These are phyloP conservation scores for Macrosiphum euphorbiae DNA, from an alignment of 2,888 invertebrate genomes.

Conservation along the genomic window DNA sequence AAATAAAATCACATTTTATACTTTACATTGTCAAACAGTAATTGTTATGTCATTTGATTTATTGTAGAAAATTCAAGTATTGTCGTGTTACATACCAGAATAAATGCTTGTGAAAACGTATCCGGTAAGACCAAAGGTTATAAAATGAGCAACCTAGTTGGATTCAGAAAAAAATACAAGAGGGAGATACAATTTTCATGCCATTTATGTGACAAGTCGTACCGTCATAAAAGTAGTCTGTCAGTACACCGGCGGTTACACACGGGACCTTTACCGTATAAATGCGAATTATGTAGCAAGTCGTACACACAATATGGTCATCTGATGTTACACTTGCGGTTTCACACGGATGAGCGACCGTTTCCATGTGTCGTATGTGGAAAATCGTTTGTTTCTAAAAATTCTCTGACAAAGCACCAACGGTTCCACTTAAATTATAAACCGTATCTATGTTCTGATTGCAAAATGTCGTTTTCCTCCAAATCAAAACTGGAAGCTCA, in stretches of 20 bases:
- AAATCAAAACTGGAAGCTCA: not conserved
- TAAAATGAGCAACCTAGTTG: not conserved
- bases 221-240: not conserved
- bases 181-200: not conserved
- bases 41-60: not conserved
- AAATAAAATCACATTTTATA: not conserved
- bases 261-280: too few relatives aligned
- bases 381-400: not conserved
- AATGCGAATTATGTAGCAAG: too few relatives aligned
- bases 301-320: too few relatives aligned
- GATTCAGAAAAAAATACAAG: not conserved
- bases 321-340: too few relatives aligned
- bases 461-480: not conserved
- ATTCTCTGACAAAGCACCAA: not conserved
- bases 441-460: not conserved
- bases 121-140: not conserved
- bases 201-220: not conserved
- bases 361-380: not conserved
- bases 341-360: not conserved
- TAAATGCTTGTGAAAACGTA: too few relatives aligned
- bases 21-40: not conserved
- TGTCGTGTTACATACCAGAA: not conserved
- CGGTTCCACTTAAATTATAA: fast-evolving
- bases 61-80: not conserved
- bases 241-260: not conserved